A percentile compares a stretch with the other conserved stretches of the same genome.
Evolutionary conservation across 2,113 vertebrate genomes (phyloP).

Genomic region (Gallinago media): DNA sequence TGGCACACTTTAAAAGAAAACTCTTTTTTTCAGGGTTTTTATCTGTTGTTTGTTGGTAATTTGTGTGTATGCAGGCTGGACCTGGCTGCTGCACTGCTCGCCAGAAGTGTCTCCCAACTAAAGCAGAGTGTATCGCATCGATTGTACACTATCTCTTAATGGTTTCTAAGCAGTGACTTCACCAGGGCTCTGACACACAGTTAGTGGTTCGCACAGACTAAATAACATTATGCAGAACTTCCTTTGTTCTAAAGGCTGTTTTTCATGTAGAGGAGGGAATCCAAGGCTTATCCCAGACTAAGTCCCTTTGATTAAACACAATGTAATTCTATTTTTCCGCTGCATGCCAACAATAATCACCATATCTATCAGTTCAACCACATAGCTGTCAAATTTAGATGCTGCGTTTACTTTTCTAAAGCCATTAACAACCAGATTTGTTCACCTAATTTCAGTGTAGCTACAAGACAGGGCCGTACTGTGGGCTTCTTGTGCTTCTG

Average conservation of each 20-base stretch:
- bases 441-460: slow-evolving; percentile 38
- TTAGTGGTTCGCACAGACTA: slow-evolving; percentile 38
- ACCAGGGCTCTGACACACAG: slow-evolving; percentile 40
- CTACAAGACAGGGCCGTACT: background rate
- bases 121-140: background rate
- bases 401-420: slow-evolving; percentile 39
- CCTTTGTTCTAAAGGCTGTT: slow-evolving; percentile 53
- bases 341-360: slow-evolving; percentile 46
- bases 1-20: background rate
- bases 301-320: slow-evolving; percentile 45
- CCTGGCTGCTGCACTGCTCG: background rate
- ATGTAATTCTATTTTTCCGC: slow-evolving; percentile 55
- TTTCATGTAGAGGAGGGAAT: slow-evolving; percentile 23
- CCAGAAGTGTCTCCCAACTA: background rate
- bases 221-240: slow-evolving; percentile 67
- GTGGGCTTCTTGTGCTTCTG: background rate
- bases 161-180: slow-evolving; percentile 50
- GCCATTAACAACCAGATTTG: slow-evolving; percentile 19
- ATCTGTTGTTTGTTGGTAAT: background rate
- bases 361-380: slow-evolving; percentile 15
- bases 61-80: background rate
- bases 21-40: accelerated
- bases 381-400: slow-evolving; percentile 48
- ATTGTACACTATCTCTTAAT: background rate
- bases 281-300: slow-evolving; percentile 25